phyloP scores from a whole-genome alignment of 2,113 vertebrate species.

The Cairina moschata region DNA sequence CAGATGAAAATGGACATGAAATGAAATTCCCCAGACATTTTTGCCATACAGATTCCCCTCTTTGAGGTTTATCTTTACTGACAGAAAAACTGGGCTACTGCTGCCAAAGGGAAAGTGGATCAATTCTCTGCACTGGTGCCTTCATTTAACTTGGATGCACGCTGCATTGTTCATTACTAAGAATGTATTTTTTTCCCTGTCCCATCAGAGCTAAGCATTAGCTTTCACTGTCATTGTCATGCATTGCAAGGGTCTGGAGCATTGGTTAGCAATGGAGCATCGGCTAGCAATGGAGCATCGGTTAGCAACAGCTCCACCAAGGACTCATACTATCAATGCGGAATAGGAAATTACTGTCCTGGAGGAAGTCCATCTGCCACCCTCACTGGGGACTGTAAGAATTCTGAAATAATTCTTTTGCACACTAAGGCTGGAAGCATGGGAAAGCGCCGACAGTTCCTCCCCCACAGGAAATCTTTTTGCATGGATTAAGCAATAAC shows the following conservation, averaged over 20 bases:
- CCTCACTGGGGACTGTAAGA: not conserved
- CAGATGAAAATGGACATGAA: not conserved
- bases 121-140: not conserved
- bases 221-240: not conserved
- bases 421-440: not conserved
- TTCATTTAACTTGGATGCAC: not conserved
- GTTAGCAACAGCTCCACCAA: not conserved
- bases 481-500: not conserved
- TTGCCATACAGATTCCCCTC: not conserved
- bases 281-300: not conserved
- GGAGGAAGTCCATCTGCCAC: not conserved
- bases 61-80: not conserved
- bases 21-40: not conserved
- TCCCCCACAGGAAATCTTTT: not conserved
- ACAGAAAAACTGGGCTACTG: not conserved
- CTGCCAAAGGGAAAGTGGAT: not conserved
- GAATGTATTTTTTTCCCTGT: not conserved
- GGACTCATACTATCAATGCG: not conserved
- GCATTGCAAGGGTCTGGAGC: not conserved
- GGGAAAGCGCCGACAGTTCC: not conserved
- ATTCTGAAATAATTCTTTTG: not conserved
- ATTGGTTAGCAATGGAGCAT: too few relatives aligned
- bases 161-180: not conserved
- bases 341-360: not conserved
- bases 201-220: not conserved